phyloP scores from a whole-genome alignment of 2,888 invertebrate genomes.

The Gasteruption jaculator region DNA sequence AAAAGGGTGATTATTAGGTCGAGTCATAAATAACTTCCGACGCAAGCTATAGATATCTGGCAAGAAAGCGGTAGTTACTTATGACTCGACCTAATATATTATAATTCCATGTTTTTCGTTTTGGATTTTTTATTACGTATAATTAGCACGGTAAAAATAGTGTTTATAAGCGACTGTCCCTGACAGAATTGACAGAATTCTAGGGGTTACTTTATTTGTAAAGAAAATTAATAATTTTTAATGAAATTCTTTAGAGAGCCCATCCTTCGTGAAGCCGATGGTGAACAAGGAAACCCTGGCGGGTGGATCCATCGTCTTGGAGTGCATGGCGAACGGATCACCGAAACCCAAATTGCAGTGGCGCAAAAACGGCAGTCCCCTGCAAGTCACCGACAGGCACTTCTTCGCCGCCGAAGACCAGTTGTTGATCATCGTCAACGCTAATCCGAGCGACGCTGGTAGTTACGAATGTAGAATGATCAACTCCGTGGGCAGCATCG shows the following conservation, averaged over 20 bases:
- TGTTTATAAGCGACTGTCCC: too few relatives aligned
- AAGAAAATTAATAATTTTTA: too few relatives aligned
- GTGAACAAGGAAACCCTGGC: conserved; percentile 76
- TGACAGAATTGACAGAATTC: too few relatives aligned
- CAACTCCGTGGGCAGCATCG: conserved; percentile 76
- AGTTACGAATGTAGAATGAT: conserved; percentile 86
- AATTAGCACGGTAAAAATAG: too few relatives aligned
- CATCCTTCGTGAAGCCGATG: conserved; percentile 82
- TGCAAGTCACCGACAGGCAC: conserved; percentile 74
- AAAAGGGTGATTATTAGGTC: too few relatives aligned
- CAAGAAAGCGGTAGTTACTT: too few relatives aligned
- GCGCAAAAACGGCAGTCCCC: conserved; percentile 76
- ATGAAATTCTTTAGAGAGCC: conserved; percentile 67
- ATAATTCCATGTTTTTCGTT: too few relatives aligned
- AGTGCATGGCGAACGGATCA: conserved; percentile 82
- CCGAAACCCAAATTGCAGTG: conserved; percentile 79
- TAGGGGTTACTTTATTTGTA: too few relatives aligned
- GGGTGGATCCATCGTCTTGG: conserved; percentile 81
- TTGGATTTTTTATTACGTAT: too few relatives aligned
- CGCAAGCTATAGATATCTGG: too few relatives aligned
- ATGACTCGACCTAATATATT: too few relatives aligned
- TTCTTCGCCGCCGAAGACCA: conserved; percentile 86
- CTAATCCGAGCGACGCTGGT: conserved; percentile 74
- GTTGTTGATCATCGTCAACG: conserved; percentile 80
- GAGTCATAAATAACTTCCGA: too few relatives aligned